Evolutionary conservation across 2,888 invertebrate species (phyloP).

Genomic region (Ypsolopha sequella): DNA sequence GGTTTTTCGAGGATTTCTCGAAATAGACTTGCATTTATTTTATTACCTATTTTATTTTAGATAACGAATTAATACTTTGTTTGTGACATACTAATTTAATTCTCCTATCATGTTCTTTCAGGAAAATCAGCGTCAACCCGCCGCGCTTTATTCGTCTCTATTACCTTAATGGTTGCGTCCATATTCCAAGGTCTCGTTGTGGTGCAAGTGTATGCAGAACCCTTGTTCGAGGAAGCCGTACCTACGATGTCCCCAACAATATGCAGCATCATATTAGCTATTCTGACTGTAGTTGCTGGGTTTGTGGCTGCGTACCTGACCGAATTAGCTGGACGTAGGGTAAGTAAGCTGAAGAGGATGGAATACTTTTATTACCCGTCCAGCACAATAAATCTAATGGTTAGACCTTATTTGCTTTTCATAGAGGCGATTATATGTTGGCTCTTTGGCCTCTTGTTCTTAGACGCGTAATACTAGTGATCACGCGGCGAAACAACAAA

Average conservation of each 20-base stretch:
- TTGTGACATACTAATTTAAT: background rate
- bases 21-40: too few species aligned
- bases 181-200: slow-evolving; percentile 45
- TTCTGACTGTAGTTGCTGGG: slow-evolving; percentile 24
- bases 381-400: too few species aligned
- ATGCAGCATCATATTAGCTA: slow-evolving; percentile 32
- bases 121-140: slow-evolving; percentile 38
- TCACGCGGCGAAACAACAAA: too few species aligned
- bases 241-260: slow-evolving; percentile 35
- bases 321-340: slow-evolving; percentile 39
- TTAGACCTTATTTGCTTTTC: too few species aligned
- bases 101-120: slow-evolving; percentile 15
- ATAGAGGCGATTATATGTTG: too few species aligned
- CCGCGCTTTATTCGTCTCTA: slow-evolving; percentile 23
- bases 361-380: too few species aligned
- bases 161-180: slow-evolving; percentile 26
- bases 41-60: too few species aligned
- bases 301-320: slow-evolving; percentile 35
- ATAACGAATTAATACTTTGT: too few species aligned
- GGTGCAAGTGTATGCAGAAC: slow-evolving; percentile 45
- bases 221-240: slow-evolving; percentile 35
- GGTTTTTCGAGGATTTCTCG: too few species aligned
- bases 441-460: too few species aligned
- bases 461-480: too few species aligned
- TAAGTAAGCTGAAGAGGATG: slow-evolving; percentile 18